phyloP scores from a whole-genome alignment of 2,797 vertebrate genomes.

The Sarcophilus harrisii region DNA sequence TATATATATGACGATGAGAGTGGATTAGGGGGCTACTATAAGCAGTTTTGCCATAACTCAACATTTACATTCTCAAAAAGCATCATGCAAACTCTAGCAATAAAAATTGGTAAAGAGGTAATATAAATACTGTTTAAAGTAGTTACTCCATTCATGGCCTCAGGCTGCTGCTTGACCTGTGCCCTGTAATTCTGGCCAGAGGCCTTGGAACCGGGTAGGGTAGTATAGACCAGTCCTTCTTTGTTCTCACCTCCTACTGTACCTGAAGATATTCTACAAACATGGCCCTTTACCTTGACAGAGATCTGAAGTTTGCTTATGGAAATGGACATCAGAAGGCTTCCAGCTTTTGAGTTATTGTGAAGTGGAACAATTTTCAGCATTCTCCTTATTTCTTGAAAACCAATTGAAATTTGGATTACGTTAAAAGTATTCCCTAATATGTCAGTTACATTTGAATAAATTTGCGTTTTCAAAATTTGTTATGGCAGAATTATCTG shows the following conservation, averaged over 20 bases:
- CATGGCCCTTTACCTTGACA: neutral
- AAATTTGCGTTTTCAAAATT: neutral
- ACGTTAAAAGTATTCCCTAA: neutral
- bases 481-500: neutral
- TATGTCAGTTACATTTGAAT: neutral
- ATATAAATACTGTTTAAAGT: neutral
- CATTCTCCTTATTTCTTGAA: neutral
- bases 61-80: neutral
- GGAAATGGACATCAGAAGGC: neutral
- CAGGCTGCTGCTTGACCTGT: neutral
- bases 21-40: neutral
- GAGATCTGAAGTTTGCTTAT: neutral
- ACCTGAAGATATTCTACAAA: neutral
- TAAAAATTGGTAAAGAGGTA: neutral
- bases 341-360: neutral
- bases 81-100: neutral
- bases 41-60: neutral
- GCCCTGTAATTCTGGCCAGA: neutral
- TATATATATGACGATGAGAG: neutral
- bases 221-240: neutral
- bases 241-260: neutral
- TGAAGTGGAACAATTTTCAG: neutral
- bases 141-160: neutral
- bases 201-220: neutral
- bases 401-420: neutral